These are phyloP conservation scores for Zoanthus sansibaricus DNA, from an alignment of 92 coral and sea anemone genomes.

Conservation along the genomic window DNA sequence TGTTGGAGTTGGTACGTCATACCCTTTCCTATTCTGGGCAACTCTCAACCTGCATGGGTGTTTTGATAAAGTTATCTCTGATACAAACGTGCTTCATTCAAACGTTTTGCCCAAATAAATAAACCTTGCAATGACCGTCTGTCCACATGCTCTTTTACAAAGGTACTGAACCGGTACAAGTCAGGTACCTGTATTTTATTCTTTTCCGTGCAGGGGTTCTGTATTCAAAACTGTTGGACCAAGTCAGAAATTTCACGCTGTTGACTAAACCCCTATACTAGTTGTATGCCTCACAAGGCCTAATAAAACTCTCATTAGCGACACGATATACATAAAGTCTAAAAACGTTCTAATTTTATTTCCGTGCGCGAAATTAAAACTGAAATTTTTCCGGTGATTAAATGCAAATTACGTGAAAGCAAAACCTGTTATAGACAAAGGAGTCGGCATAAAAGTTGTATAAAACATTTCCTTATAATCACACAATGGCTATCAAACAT, in stretches of 20 bases:
- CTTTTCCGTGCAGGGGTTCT: constrained; percentile 14
- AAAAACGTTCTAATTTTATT: background rate
- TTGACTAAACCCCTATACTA: background rate
- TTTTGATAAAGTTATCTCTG: background rate
- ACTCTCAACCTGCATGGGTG: background rate
- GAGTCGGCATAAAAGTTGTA: background rate
- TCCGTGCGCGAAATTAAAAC: background rate
- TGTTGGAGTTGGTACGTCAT: background rate
- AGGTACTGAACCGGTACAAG: constrained; percentile 44
- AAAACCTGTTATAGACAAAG: constrained; percentile 45
- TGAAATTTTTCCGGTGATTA: background rate
- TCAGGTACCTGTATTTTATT: constrained; percentile 26
- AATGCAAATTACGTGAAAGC: background rate
- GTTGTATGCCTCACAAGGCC: constrained; percentile 8
- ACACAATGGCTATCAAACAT: constrained; percentile 40
- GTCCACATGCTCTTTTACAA: constrained; percentile 32
- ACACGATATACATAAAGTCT: background rate
- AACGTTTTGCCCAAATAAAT: background rate
- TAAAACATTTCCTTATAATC: background rate
- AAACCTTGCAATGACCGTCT: background rate
- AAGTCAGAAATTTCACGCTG: constrained; percentile 34
- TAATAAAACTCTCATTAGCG: constrained; percentile 39
- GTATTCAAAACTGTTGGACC: constrained; percentile 29
- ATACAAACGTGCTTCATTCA: background rate
- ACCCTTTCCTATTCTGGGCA: background rate